These are phyloP conservation scores for Daboia siamensis DNA, from an alignment of 2,113 vertebrate genomes.

Conservation along the genomic window DNA sequence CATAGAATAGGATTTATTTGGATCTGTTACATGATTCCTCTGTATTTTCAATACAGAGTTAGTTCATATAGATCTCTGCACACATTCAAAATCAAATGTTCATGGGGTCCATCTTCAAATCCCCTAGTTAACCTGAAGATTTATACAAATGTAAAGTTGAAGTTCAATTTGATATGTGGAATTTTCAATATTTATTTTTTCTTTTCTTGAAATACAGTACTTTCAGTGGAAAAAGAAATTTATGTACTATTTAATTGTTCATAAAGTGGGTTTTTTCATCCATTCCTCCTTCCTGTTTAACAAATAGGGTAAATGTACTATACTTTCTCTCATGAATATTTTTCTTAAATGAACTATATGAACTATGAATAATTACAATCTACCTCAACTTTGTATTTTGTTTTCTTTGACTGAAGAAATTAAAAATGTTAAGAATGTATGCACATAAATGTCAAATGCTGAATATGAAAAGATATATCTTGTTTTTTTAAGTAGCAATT, in stretches of 20 bases:
- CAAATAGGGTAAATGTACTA: slow-evolving; percentile 60
- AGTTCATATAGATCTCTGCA: not conserved
- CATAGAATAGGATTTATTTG: not conserved
- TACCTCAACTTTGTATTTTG: slow-evolving; percentile 71
- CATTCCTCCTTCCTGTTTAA: slow-evolving; percentile 52
- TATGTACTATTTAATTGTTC: slow-evolving; percentile 47
- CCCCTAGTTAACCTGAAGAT: not conserved
- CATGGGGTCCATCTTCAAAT: not conserved
- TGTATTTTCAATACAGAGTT: not conserved
- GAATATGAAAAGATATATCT: slow-evolving; percentile 69
- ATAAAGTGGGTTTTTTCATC: slow-evolving; percentile 47
- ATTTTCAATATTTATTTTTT: slow-evolving; percentile 28
- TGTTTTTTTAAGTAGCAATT: slow-evolving; percentile 63
- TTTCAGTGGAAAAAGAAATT: slow-evolving; percentile 41
- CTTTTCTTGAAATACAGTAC: not conserved
- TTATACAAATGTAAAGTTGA: not conserved
- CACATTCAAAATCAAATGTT: not conserved
- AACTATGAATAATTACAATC: slow-evolving; percentile 79
- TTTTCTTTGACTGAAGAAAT: slow-evolving; percentile 79
- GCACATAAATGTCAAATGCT: slow-evolving; percentile 61
- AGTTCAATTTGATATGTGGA: not conserved
- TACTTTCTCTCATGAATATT: slow-evolving; percentile 72
- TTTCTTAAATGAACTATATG: slow-evolving; percentile 78
- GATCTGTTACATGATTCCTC: not conserved
- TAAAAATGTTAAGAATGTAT: slow-evolving; percentile 80